Evolutionary conservation across 2,888 invertebrate genomes (phyloP).

Genomic region (Stenodema calcarata): DNA sequence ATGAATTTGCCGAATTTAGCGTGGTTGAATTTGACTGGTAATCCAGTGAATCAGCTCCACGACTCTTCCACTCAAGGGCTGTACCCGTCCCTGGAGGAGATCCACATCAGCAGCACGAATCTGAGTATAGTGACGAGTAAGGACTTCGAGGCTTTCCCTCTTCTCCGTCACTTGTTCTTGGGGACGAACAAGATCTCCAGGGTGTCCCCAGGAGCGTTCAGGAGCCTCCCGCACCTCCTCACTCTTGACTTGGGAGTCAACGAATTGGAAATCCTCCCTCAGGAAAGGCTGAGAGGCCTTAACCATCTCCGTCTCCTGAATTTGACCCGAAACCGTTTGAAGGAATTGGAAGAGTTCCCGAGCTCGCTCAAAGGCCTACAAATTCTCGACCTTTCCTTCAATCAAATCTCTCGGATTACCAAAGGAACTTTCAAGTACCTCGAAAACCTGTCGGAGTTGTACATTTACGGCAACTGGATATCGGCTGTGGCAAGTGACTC

Average conservation of each 20-base stretch:
- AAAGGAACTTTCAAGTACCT: slow-evolving; percentile 79
- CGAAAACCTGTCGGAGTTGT: slow-evolving; percentile 77
- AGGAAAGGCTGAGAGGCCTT: slow-evolving; percentile 82
- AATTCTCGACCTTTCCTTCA: slow-evolving; percentile 81
- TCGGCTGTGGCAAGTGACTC: slow-evolving; percentile 78
- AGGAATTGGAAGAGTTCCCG: slow-evolving; percentile 82
- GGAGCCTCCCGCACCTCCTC: slow-evolving; percentile 75
- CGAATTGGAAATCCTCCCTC: slow-evolving; percentile 80
- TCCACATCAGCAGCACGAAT: slow-evolving; percentile 81
- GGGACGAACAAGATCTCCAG: slow-evolving; percentile 77
- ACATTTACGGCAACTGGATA: slow-evolving; percentile 83
- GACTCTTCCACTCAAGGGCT: slow-evolving; percentile 51
- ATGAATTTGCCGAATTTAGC: slow-evolving; percentile 74
- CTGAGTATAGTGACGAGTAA: slow-evolving; percentile 81
- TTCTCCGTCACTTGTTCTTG: slow-evolving; percentile 76
- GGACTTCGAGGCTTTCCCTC: slow-evolving; percentile 84
- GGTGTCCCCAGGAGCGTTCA: slow-evolving; percentile 85
- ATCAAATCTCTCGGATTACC: slow-evolving; percentile 78
- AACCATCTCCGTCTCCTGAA: slow-evolving; percentile 76
- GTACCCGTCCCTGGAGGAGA: slow-evolving; percentile 68
- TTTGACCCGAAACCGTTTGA: slow-evolving; percentile 81
- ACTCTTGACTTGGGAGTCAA: slow-evolving; percentile 83
- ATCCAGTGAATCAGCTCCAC: slow-evolving; percentile 64
- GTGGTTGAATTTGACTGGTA: slow-evolving; percentile 82
- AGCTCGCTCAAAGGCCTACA: slow-evolving; percentile 78